Percentiles rank a stretch among this genome's conserved stretches.
Conservation (phyloP, 2,113 vertebrate species). For the Myocastor coypus region DNA sequence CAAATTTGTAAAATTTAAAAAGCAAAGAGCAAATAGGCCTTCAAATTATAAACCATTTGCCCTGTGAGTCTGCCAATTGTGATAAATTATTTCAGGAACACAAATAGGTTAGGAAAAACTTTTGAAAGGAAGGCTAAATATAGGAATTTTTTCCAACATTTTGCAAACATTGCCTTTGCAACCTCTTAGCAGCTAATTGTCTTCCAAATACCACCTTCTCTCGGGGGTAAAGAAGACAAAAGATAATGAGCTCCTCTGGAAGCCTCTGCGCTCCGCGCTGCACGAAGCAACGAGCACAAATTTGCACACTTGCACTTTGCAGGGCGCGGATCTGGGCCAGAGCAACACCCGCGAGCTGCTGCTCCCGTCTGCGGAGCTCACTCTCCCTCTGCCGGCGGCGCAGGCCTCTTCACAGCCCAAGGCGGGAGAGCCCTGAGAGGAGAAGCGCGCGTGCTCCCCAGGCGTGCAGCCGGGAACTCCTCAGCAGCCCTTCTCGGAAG, state of each 20-base stretch:
- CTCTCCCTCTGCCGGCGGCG: not conserved
- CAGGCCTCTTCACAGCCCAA: not conserved
- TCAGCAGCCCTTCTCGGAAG: not conserved
- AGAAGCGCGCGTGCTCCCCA: not conserved
- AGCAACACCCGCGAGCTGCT: not conserved
- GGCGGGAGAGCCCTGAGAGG: not conserved
- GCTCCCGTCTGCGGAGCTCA: conserved; percentile 21
- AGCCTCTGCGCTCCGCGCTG: not conserved
- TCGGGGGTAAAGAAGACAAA: conserved; percentile 21
- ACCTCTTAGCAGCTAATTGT: conserved; percentile 16
- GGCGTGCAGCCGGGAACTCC: not conserved
- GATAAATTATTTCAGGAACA: conserved; percentile 19
- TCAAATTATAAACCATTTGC: conserved; percentile 23
- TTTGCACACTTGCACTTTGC: conserved; percentile 1
- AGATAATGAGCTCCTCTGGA: conserved; percentile 11
- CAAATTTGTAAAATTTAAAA: not conserved
- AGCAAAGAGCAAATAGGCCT: conserved; percentile 8
- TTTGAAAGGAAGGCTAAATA: not conserved
- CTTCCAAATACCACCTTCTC: not conserved
- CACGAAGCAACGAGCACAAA: not conserved
- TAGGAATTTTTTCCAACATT: not conserved
- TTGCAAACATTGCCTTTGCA: conserved; percentile 12
- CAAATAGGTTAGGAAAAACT: not conserved
- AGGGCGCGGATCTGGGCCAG: not conserved
- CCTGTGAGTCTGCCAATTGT: not conserved